Evolutionary conservation across 1,140 invertebrate genomes (phyloP), one percentile per base, ranked within the genome.

Genomic region (Acromyrmex heyeri): DNA sequence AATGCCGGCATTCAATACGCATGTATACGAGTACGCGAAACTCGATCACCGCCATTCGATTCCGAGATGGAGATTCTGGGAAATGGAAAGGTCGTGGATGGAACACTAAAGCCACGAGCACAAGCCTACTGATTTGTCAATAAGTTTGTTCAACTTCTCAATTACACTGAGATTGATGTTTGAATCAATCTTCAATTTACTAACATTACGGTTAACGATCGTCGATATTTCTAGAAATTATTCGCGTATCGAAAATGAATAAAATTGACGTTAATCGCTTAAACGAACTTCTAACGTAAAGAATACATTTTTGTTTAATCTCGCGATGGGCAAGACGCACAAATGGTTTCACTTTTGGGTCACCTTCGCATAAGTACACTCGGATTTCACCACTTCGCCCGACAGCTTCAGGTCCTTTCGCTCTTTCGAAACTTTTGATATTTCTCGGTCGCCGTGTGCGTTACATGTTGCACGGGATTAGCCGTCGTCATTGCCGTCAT

Each of bases 261-360:
- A 24, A 27, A 79, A 30, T 70, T 21, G 48, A 16, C 48, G 48
- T 81, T 69, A 24, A 70, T 44, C 12, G 1, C 4, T 24, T 14
- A 44, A 72, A 59, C 8, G 67, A 57, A 10, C 21, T 16, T 70
- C 67, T 72, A 72, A 30, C 50, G 16, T 18, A 21, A 44, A 55
- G 50, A 55, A 27, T 21, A 21, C 48, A 2, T 24, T 44, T 24
- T 44, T 59, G 14, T 7, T 21, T 64, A 24, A 61, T 8, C 48
- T 65, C 62, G 48, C 50, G 75, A 76, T 81, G 75, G 73, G 38
- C 34, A 38, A 76, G 86, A 50, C 90, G 82, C 91, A 91, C 88
- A 92, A 92, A 93, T 85, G 87, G 89, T 93, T 93, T 93, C 92
- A 93, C 92, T 93, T 93, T 91, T 93, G 90, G 90, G 91, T 87